A percentile compares a stretch with the other conserved stretches of the same genome.
phyloP scores from a whole-genome alignment of 2,797 vertebrate species.

The Lepilemur ruficaudatus region DNA sequence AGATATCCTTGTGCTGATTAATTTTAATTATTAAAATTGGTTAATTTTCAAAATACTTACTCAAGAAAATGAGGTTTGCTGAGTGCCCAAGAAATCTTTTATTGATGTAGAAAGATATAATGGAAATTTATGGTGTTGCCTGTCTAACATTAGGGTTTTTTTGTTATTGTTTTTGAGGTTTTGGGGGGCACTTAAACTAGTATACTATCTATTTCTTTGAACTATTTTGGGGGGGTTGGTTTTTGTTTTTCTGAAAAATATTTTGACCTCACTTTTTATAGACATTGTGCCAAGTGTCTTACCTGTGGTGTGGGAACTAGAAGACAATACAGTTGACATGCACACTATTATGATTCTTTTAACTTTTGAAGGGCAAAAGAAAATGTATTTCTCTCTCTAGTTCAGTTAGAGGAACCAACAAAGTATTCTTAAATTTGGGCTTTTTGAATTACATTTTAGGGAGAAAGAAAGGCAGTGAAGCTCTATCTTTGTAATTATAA shows the following conservation, averaged over 20 bases:
- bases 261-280: constrained; percentile 8
- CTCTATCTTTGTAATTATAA: constrained; percentile 41
- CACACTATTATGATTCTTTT: background rate
- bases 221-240: background rate
- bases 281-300: background rate
- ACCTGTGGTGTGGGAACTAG: background rate
- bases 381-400: background rate
- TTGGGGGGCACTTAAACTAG: background rate
- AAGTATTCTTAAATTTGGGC: background rate
- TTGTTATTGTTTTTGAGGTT: background rate
- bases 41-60: constrained; percentile 11
- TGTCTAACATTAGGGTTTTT: background rate
- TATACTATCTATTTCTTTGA: background rate
- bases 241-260: background rate
- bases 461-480: constrained; percentile 17
- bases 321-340: background rate
- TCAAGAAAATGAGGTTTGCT: constrained; percentile 24
- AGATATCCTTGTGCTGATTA: constrained; percentile 13
- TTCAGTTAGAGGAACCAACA: background rate
- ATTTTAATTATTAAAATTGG: background rate
- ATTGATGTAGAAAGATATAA: background rate
- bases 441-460: constrained; percentile 18
- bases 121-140: background rate
- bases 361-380: background rate
- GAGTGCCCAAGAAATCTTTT: background rate